Base-by-base conservation (phyloP, 2,888 invertebrate species). In the Euplagia quadripunctaria region DNA sequence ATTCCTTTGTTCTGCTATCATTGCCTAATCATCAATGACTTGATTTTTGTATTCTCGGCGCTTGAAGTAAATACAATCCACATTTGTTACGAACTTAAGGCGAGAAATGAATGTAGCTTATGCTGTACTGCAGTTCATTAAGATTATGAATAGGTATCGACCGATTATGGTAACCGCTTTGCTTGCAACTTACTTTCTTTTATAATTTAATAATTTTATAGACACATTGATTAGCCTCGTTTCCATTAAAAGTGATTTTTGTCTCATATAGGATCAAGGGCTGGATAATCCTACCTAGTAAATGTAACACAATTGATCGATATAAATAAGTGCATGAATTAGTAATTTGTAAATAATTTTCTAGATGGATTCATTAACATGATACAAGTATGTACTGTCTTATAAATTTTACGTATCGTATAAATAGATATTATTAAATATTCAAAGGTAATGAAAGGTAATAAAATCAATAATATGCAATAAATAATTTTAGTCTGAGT, bases 171-270 rank as follows among this genome's bases (percentile, higher is more conserved):
- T 42, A 71, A 17, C 31, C 31, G 31, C 1, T 31, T 31, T 31
- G 1, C 1, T 31, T 31, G 31, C 31, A 31, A 31, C 2, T 1
- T 64, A 64, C 55, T 75, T 84, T 79, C 51, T 52, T 71, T 79
- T 71, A 31, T 75, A 78, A 83, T 83, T 85, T 79, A 43, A 52
- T 55, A 77, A 72, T 70, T 61, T 66, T 63, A 46, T 69, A n/a
- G 41, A 14, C 43, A 2, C 46, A 20, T 20, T 46, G 14, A 63
- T 41, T 41, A 63, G 41, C 14, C 41, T 41, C 41, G 63, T 31
- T 12, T 31, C 7, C 16, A 63, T 41, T 16, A 63, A 12, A 31
- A 31, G 31, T 31, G 31, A 31, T 31, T 31, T 31, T 63, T 14
- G 12, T 16, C 63, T 42, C 8, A 7, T 42, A 64, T 6, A 14